Evolutionary conservation across 2,113 vertebrate genomes (phyloP).

Genomic region (Sceloporus undulatus): DNA sequence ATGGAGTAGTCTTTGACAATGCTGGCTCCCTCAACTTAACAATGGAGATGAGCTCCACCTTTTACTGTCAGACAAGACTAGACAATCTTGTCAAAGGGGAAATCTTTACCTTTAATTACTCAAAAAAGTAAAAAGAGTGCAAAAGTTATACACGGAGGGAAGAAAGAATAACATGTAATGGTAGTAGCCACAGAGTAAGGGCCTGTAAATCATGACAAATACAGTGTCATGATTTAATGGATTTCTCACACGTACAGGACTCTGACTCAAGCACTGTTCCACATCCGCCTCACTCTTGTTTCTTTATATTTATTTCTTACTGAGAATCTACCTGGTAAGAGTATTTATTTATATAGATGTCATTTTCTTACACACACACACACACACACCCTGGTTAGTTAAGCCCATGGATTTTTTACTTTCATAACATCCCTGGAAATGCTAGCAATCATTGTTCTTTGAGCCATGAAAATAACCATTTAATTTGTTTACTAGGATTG

Average conservation of each 20-base stretch:
- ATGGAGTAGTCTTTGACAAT: too few relatives aligned
- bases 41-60: too few relatives aligned
- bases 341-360: neutral
- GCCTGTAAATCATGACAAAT: too few relatives aligned
- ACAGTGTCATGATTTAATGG: neutral
- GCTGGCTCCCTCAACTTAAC: too few relatives aligned
- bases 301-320: neutral
- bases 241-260: neutral
- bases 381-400: neutral
- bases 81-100: too few relatives aligned
- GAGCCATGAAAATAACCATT: constrained; percentile 1
- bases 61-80: too few relatives aligned
- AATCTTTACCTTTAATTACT: too few relatives aligned
- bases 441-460: constrained; percentile 3
- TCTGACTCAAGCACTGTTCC: neutral
- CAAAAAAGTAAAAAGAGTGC: too few relatives aligned
- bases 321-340: neutral
- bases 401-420: neutral
- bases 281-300: neutral
- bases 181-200: too few relatives aligned
- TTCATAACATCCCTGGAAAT: neutral
- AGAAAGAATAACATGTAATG: too few relatives aligned
- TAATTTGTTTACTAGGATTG: constrained; percentile 12
- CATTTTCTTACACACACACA: neutral
- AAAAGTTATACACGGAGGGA: too few relatives aligned